phyloP scores from a whole-genome alignment of 37 sponge, comb jelly and placozoan genomes.

The Amphimedon queenslandica region DNA sequence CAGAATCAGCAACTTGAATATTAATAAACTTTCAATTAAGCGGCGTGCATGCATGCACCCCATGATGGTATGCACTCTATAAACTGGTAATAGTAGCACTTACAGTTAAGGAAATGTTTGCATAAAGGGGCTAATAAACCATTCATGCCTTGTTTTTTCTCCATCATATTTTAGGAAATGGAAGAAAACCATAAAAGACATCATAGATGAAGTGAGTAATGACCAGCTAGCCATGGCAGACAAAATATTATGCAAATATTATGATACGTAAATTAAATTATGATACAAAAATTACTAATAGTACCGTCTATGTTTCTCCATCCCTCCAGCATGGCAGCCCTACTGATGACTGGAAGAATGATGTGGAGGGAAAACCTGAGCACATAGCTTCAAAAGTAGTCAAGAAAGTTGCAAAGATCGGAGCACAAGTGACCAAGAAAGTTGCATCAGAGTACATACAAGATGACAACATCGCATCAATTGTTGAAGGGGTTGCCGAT shows the following conservation, averaged over 20 bases:
- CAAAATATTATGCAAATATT: background rate
- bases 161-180: constrained; percentile 31
- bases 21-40: no score
- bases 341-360: constrained; percentile 21
- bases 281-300: background rate
- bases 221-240: background rate
- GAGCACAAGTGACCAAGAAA: background rate
- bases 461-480: background rate
- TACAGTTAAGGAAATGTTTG: no score
- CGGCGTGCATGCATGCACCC: no score
- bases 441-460: constrained; percentile 1
- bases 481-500: background rate
- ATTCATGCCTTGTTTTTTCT: no score
- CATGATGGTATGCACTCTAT: no score
- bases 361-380: constrained; percentile 65
- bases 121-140: background rate
- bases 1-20: no score
- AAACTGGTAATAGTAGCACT: no score
- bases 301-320: background rate
- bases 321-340: constrained; percentile 45
- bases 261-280: background rate
- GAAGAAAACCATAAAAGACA: constrained; percentile 11
- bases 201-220: background rate
- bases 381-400: constrained; percentile 32
- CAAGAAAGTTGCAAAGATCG: constrained; percentile 28